These are phyloP conservation scores for Ommatoiulus sabulosus DNA, from an alignment of 2,888 invertebrate species.

Conservation along the genomic window DNA sequence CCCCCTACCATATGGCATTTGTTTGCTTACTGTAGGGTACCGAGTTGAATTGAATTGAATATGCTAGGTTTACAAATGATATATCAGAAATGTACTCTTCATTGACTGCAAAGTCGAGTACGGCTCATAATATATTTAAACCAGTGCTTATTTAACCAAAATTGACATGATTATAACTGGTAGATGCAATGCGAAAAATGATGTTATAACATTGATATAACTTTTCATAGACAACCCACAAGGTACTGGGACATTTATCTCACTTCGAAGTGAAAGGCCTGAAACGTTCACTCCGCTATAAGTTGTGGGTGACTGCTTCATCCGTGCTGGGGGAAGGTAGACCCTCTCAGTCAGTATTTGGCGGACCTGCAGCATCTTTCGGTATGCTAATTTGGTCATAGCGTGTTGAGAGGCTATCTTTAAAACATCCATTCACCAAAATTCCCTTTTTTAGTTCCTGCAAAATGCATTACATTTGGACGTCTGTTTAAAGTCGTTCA, in stretches of 20 bases:
- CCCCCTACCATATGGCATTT: no score
- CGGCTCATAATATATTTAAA: no score
- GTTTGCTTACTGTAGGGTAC: no score
- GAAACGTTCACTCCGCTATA: slow-evolving; percentile 64
- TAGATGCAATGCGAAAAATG: no score
- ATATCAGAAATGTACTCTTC: no score
- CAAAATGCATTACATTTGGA: slow-evolving; percentile 56
- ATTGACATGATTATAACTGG: no score
- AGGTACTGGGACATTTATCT: slow-evolving; percentile 56
- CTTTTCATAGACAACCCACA: slow-evolving; percentile 55
- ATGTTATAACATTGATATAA: no score
- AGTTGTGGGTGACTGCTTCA: slow-evolving; percentile 67
- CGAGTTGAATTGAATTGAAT: no score
- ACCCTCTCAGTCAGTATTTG: slow-evolving; percentile 62
- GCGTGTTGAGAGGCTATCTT: background rate
- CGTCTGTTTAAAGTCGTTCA: slow-evolving; percentile 44
- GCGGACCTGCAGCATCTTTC: slow-evolving; percentile 57
- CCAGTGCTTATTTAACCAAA: no score
- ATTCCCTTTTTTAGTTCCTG: slow-evolving; percentile 37
- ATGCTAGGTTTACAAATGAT: no score
- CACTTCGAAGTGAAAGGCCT: slow-evolving; percentile 64
- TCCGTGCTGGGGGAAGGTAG: slow-evolving; percentile 67
- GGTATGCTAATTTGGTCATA: background rate
- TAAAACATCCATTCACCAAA: background rate
- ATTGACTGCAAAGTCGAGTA: no score